A percentile compares a stretch with the other conserved stretches of the same genome.
These are phyloP conservation scores for Odobenus rosmarus DNA, from an alignment of 2,113 vertebrate species.

Conservation along the genomic window DNA sequence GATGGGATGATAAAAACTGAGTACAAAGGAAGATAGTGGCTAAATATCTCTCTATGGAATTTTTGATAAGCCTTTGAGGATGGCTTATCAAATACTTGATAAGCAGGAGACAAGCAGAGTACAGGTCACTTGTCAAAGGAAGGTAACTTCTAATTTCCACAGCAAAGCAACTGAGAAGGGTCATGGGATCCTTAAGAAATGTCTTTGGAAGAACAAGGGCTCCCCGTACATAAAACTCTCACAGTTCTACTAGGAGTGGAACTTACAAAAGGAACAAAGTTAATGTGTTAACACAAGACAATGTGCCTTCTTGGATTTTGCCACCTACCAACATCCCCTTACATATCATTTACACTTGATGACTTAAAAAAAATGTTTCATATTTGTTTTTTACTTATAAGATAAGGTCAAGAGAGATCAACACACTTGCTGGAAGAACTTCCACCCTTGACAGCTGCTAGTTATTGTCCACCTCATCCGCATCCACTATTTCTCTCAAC, in stretches of 20 bases:
- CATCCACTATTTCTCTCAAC: background rate
- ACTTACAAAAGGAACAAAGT: slow-evolving; percentile 56
- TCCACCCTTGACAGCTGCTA: background rate
- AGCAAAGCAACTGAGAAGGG: slow-evolving; percentile 27
- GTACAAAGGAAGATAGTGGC: background rate
- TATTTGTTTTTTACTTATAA: background rate
- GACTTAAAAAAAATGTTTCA: background rate
- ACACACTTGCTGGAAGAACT: background rate
- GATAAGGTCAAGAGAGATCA: background rate
- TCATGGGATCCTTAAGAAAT: background rate
- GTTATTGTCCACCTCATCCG: background rate
- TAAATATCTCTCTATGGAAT: background rate
- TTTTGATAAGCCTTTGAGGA: background rate
- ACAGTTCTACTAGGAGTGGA: background rate
- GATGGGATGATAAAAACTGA: background rate
- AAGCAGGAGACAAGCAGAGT: background rate
- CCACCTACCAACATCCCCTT: background rate
- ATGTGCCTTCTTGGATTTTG: slow-evolving; percentile 56
- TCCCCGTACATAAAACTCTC: slow-evolving; percentile 23
- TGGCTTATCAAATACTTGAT: background rate
- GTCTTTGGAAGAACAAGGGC: slow-evolving; percentile 51
- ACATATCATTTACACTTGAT: background rate
- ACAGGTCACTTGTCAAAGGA: background rate
- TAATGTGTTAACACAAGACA: slow-evolving; percentile 41
- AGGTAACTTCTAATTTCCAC: background rate